Conservation (phyloP, 37 sponge, comb jelly and placozoan species). For the Lycopodina hypogea region DNA sequence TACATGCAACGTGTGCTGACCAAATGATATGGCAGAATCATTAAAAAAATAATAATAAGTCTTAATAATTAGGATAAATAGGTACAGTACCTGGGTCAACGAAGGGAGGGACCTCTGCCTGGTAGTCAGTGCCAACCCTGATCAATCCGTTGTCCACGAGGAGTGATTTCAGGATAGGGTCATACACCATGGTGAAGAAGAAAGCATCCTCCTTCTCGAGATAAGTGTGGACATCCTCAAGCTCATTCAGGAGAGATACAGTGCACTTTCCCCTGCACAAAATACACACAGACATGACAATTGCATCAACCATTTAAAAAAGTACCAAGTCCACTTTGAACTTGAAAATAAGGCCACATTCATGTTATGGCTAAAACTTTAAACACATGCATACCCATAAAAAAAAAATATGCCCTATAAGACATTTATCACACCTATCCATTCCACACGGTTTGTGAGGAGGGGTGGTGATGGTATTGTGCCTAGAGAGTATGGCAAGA, state of each 20-base stretch:
- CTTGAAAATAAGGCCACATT: neutral
- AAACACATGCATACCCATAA: neutral
- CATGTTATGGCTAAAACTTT: neutral
- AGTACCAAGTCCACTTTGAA: too few species aligned
- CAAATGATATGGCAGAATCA: too few species aligned
- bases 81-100: conserved; percentile 41
- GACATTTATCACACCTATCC: too few species aligned
- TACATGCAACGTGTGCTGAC: too few species aligned
- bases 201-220: conserved; percentile 86
- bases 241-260: conserved; percentile 84
- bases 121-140: conserved; percentile 79
- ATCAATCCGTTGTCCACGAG: conserved; percentile 91
- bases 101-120: conserved; percentile 74
- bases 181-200: conserved; percentile 93
- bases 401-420: neutral
- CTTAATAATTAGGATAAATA: too few species aligned
- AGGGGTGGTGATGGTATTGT: too few species aligned
- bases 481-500: too few species aligned
- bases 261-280: conserved; percentile 79
- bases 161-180: conserved; percentile 86
- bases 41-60: too few species aligned
- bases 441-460: too few species aligned
- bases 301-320: too few species aligned
- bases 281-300: neutral
- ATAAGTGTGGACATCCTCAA: conserved; percentile 73